Conservation (phyloP, 2,113 vertebrate species). For the Eudyptes chrysolophus region DNA sequence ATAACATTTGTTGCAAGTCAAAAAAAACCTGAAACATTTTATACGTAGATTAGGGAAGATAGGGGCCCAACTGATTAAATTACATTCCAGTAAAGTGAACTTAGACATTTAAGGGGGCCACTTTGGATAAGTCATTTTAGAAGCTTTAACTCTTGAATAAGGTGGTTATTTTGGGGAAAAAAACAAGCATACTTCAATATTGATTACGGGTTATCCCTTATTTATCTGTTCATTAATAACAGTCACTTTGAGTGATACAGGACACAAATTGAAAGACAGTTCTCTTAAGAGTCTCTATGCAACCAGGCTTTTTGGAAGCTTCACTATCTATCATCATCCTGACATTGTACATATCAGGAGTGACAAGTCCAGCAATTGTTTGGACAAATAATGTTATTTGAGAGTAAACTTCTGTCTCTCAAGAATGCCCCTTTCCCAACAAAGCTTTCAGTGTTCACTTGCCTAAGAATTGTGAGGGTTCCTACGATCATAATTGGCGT, state of each 20-base stretch:
- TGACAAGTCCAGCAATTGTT: neutral
- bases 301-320: neutral
- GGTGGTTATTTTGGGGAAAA: neutral
- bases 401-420: neutral
- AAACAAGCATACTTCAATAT: neutral
- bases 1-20: neutral
- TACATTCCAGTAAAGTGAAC: constrained; percentile 15
- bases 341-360: neutral
- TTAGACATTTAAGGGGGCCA: neutral
- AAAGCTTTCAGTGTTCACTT: neutral
- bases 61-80: constrained; percentile 5
- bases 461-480: neutral
- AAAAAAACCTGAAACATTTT: neutral
- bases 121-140: neutral
- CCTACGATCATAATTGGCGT: neutral
- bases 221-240: neutral
- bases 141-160: neutral
- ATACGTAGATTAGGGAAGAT: neutral
- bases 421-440: neutral
- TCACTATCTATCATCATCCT: neutral
- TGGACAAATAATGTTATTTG: neutral
- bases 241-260: neutral
- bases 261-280: neutral
- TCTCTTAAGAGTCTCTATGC: neutral
- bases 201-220: neutral